A percentile compares a stretch with the other conserved stretches of the same genome.
These are phyloP conservation scores for Cephalopterus ornatus DNA, from an alignment of 2,113 vertebrate genomes.

Conservation along the genomic window DNA sequence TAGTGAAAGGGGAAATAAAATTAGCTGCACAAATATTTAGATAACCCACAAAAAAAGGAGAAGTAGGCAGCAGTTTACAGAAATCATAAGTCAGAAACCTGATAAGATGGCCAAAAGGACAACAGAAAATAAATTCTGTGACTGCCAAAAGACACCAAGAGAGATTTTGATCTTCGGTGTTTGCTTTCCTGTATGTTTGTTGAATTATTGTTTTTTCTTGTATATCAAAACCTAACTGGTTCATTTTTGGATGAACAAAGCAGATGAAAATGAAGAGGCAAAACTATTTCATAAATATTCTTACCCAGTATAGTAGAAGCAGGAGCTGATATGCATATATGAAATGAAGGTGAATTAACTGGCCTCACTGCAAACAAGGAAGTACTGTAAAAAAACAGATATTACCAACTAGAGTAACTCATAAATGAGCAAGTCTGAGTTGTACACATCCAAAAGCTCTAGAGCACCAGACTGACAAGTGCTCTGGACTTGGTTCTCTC, in stretches of 20 bases:
- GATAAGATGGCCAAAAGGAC: background rate
- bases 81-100: background rate
- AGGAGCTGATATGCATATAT: background rate
- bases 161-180: background rate
- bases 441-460: background rate
- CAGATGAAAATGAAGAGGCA: background rate
- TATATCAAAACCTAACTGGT: background rate
- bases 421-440: background rate
- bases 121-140: background rate
- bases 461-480: background rate
- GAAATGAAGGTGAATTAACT: background rate
- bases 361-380: background rate
- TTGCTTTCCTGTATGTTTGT: background rate
- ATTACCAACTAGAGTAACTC: background rate
- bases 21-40: background rate
- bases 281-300: background rate
- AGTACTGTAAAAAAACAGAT: background rate
- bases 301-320: background rate
- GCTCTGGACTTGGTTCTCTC: background rate
- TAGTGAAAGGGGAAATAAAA: slow-evolving; percentile 20
- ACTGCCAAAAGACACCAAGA: background rate
- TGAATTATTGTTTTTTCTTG: background rate
- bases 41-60: background rate
- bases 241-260: background rate
- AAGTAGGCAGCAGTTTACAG: background rate